Evolutionary conservation across 37 sponge, comb jelly and placozoan genomes (phyloP), one percentile per base, ranked within the genome.

Genomic region (Mnemiopsis leidyi): DNA sequence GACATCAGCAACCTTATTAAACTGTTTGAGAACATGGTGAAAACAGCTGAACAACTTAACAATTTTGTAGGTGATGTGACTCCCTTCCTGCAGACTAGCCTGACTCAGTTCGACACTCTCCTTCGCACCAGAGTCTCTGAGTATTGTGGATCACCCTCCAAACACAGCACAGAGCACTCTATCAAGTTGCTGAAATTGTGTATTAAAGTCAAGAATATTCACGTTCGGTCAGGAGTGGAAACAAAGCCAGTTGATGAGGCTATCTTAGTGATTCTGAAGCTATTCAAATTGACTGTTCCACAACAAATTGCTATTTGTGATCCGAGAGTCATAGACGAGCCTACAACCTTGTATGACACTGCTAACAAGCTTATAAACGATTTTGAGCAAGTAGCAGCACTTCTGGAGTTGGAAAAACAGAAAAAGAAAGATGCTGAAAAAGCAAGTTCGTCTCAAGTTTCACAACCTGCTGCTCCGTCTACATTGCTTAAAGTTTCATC

Each of bases 1-100:
- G 90, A 85, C 48, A 85, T 85, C 32, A 85, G 90, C 24, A 85
- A 85, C 25, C 90, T 85, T 29, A 85, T 85, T 3, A 85, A 39
- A 28, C 39, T 85, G 35, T 85, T 85, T 23, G 90, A 85, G 61
- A 85, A 85, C 48, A 85, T 85, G 90, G 90, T 85, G 2, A 85
- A 85, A 37, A 85, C 90, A 85, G 90, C 90, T n/a, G 90, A 85
- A 23, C 90, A 85, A 21, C 90, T 85, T 29, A 85, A 85, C 61
- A 85, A 85, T 25, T 85, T 85, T 85, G 90, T 85, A 23, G 90
- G 90, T 0, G 90, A 85, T 85, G 90, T 85, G 23, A 40, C 90
- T 23, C 90, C 32, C 9, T 85, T 85, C 90, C 90, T 85, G 33
- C 90, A 85, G 24, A 40, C 90, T 1, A 85, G 38, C 61, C 48